Base-by-base conservation (phyloP, 1,140 invertebrate species). In the Aplysia californica region DNA sequence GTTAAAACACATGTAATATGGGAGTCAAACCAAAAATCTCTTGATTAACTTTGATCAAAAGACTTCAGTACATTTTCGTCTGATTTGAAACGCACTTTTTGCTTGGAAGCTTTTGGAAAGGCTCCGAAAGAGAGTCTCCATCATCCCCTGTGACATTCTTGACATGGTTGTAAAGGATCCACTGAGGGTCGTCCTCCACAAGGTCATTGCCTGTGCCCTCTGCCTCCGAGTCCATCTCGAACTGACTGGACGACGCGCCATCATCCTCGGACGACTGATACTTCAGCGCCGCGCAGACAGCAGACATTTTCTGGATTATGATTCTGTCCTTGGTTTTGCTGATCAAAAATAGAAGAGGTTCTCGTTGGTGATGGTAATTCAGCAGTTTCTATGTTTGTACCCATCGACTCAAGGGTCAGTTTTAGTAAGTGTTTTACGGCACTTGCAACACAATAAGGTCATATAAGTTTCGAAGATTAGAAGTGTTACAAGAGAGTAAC, bases 51-150 rank as follows among this genome's bases (percentile, higher is more conserved):
- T n/a, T n/a, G n/a, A n/a, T n/a, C n/a, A n/a, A n/a, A n/a, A n/a
- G n/a, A n/a, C n/a, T n/a, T n/a, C n/a, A n/a, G n/a, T n/a, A n/a
- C n/a, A n/a, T n/a, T n/a, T n/a, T n/a, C n/a, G n/a, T n/a, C n/a
- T n/a, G n/a, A n/a, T n/a, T n/a, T n/a, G n/a, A 61, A 18, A 76
- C 77, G 59, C 61, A 92, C 91, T 88, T 90, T 86, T 88, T 95
- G 20, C 95, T 96, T 2, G 98, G 98, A 68, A 99, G 91, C 85
- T 96, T 96, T 92, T 96, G 94, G 89, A 99, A 97, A 21, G 96
- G 96, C 88, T 98, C 95, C 23, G 95, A 94, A 79, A 98, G 90
- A 1, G 73, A 76, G 55, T 87, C 90, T 92, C 94, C 94, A 87
- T 91, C 92, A 70, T 92, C 89, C 79, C 92, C 93, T n/a, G 92